Evolutionary conservation across 2,888 invertebrate genomes (phyloP), one percentile per base, ranked within the genome.

Genomic region (Cabera pusaria): DNA sequence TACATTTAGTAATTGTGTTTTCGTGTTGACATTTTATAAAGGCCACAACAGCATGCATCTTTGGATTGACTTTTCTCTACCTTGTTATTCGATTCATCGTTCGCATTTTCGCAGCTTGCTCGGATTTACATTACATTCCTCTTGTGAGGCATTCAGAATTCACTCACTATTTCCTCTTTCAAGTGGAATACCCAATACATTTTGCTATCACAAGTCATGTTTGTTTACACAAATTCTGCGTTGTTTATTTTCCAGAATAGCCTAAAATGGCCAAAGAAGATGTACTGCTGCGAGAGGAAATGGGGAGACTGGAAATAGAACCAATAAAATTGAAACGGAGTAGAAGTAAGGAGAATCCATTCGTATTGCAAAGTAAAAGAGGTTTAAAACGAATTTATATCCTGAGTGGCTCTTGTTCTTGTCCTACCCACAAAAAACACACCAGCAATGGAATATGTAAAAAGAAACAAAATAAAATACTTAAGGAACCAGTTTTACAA

Each of bases 251-350:
- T 57, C n/a, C 56, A 64, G 64, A 53, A 45, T 34, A 49, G 49
- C 40, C 21, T 29, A 62, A 44, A 50, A 88, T 88, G 88, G 72
- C 80, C 47, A 80, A 84, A 61, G 81, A 88, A 67, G 90, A 90
- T 37, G 66, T 87, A 54, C 72, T 84, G 40, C 60, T 92, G 49
- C 87, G 90, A 49, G 81, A 88, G 41, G 85, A 89, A 64, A 79
- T 92, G 75, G 85, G 83, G 46, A 90, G 87, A 60, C 66, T 92
- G 46, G 90, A 91, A 79, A 92, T 92, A 64, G 90, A 90, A 52
- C 83, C 89, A 12, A 59, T 67, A 22, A 77, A 83, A 66, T 35
- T 59, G 18, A 64, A 54, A 43, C 67, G 67, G 44, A 60, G 38
- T 31, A 53, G 49, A 34, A 72, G 53, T 41, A 72, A 72, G 53